Conservation (phyloP, 2,113 vertebrate species). For the rat (Rattus norvegicus) region GRCr8 NC_086031.1:91129501-91130000, state of each 20-base stretch:
- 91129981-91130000: background rate
- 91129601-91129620: rapidly evolving
- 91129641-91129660: background rate
- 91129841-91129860: background rate
- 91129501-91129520: background rate
- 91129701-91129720: background rate
- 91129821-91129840: background rate
- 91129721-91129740: background rate
- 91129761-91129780: background rate
- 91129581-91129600: background rate
- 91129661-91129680: no score
- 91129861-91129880: background rate
- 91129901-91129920: background rate
- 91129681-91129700: background rate
- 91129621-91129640: background rate
- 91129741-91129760: no score
- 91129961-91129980: background rate
- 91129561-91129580: background rate
- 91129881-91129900: background rate
- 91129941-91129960: background rate
- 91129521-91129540: background rate
- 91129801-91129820: background rate
- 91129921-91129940: background rate
- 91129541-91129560: background rate
- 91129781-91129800: background rate